A percentile compares a stretch with the other conserved stretches of the same genome.
phyloP scores from a whole-genome alignment of 2,888 invertebrate species.

The Bhutanitis thaidina region DNA sequence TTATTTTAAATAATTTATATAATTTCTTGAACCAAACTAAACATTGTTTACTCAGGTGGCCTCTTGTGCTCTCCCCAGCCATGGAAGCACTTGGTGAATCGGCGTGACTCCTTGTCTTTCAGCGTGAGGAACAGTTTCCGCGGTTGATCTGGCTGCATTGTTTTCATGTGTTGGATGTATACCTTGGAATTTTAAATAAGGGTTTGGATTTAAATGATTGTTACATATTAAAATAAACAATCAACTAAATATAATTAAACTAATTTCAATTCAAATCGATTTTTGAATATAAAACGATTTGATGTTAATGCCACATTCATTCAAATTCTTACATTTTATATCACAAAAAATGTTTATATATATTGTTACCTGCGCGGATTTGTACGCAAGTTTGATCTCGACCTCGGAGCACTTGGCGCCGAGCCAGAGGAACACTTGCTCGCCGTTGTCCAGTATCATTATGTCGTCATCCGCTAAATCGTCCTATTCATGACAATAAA shows the following conservation, averaged over 20 bases:
- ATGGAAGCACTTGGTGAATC: conserved; percentile 99
- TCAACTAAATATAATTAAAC: too few relatives aligned
- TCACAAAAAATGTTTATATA: too few relatives aligned
- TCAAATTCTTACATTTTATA: too few relatives aligned
- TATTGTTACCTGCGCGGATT: conserved; percentile 96
- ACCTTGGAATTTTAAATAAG: conserved; percentile 81
- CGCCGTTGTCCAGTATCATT: conserved; percentile 99
- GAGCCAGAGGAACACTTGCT: conserved; percentile 98
- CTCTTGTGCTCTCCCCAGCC: conserved; percentile 97
- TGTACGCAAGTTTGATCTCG: conserved; percentile 98
- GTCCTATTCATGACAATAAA: conserved; percentile 81
- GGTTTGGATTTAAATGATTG: too few relatives aligned
- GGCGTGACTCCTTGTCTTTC: conserved; percentile 96
- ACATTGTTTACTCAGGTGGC: conserved; percentile 84
- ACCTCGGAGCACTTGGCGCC: conserved; percentile 98
- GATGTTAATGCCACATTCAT: too few relatives aligned
- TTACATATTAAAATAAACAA: too few relatives aligned
- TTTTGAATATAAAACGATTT: too few relatives aligned
- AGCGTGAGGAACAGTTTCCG: conserved; percentile 96
- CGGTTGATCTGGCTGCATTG: conserved; percentile 94
- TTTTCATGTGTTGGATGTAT: conserved; percentile 97
- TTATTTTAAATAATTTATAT: too few relatives aligned
- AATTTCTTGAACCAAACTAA: neutral
- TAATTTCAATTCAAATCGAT: too few relatives aligned
- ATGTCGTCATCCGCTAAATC: conserved; percentile 99